phyloP scores from a whole-genome alignment of 2,797 vertebrate species.

The Galaxias olidus region DNA sequence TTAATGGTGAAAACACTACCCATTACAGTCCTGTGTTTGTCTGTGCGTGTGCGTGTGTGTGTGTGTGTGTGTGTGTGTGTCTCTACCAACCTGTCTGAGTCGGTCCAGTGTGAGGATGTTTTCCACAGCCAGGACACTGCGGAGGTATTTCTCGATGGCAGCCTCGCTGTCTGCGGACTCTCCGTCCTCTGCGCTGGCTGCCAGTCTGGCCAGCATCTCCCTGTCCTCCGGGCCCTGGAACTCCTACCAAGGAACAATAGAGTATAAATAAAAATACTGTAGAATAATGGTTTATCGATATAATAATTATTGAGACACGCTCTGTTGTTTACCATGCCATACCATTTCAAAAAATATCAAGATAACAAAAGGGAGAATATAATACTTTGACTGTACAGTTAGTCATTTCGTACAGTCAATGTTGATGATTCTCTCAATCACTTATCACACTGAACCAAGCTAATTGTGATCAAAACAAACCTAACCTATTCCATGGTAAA shows the following conservation, averaged over 20 bases:
- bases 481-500: too few relatives aligned
- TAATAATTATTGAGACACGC: too few relatives aligned
- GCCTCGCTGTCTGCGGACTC: constrained; percentile 88
- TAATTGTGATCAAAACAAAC: too few relatives aligned
- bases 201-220: constrained; percentile 90
- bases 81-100: constrained; percentile 84
- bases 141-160: constrained; percentile 91
- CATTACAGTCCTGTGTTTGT: background rate
- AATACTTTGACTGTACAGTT: too few relatives aligned
- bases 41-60: background rate
- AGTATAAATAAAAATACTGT: too few relatives aligned
- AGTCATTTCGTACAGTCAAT: too few relatives aligned
- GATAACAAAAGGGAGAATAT: too few relatives aligned
- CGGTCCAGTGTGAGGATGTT: constrained; percentile 93
- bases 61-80: background rate
- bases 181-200: constrained; percentile 84
- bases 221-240: constrained; percentile 90
- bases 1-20: background rate
- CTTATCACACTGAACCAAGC: too few relatives aligned
- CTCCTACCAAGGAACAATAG: constrained; percentile 72
- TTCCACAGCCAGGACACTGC: constrained; percentile 92
- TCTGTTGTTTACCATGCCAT: too few relatives aligned
- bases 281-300: too few relatives aligned
- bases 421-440: too few relatives aligned
- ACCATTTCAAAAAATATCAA: too few relatives aligned